phyloP scores from a whole-genome alignment of 37 sponge, comb jelly and placozoan genomes.

The Crambe crambe region DNA sequence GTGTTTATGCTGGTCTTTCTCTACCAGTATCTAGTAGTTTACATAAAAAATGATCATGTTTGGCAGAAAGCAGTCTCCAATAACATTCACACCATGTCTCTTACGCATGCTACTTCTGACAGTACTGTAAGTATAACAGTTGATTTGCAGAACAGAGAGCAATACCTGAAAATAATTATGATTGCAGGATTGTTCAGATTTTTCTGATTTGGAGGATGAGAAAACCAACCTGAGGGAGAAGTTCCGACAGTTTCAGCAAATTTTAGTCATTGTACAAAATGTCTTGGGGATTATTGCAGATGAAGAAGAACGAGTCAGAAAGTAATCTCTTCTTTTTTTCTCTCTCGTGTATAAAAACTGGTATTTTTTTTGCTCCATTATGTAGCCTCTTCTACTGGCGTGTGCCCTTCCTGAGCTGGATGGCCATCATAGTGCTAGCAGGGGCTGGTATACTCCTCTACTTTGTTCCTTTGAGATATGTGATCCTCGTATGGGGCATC shows the following conservation, averaged over 20 bases:
- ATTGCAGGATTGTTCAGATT: conserved; percentile 19
- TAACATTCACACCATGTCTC: not conserved
- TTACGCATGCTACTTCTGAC: too few relatives aligned
- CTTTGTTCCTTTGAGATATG: conserved; percentile 75
- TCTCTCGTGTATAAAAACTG: not conserved
- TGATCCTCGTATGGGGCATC: conserved; percentile 76
- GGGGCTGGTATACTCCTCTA: conserved; percentile 64
- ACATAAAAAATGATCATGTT: conserved; percentile 6
- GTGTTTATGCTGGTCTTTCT: conserved; percentile 48
- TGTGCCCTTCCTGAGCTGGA: conserved; percentile 86
- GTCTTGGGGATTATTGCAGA: conserved; percentile 62
- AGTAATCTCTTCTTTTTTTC: conserved; percentile 44
- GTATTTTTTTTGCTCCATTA: too few relatives aligned
- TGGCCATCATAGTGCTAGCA: conserved; percentile 56
- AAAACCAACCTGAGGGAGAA: conserved; percentile 18
- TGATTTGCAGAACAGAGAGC: too few relatives aligned
- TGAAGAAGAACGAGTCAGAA: conserved; percentile 79
- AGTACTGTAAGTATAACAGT: too few relatives aligned
- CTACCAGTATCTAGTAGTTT: conserved; percentile 67
- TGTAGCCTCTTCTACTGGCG: conserved; percentile 87
- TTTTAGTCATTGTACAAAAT: conserved; percentile 79
- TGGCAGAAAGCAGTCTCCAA: conserved; percentile 26
- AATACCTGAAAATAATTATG: too few relatives aligned
- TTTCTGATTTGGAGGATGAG: conserved; percentile 39
- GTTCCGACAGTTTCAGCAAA: conserved; percentile 55